These are phyloP conservation scores for Empidonax traillii DNA, from an alignment of 2,113 vertebrate genomes.

Conservation along the genomic window DNA sequence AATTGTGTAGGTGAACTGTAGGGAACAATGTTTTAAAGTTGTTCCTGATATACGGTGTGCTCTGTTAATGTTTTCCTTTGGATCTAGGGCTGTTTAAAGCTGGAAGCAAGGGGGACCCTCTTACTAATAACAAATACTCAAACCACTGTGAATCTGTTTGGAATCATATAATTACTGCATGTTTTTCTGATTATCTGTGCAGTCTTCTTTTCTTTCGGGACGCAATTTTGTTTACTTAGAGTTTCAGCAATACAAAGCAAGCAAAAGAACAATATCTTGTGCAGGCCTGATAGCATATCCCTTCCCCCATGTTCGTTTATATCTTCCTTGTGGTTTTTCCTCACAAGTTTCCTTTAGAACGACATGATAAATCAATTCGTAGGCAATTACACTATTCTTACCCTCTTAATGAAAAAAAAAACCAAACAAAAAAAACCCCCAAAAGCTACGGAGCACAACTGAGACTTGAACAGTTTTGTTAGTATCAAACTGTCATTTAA, in stretches of 20 bases:
- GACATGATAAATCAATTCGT: not conserved
- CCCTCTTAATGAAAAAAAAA: not conserved
- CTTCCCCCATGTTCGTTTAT: not conserved
- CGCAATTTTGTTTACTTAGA: not conserved
- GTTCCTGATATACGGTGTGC: not conserved
- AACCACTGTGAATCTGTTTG: not conserved
- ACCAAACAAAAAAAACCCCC: not conserved
- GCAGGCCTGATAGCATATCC: not conserved
- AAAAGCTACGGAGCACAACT: not conserved
- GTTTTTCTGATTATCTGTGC: constrained; percentile 5
- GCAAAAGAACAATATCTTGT: not conserved
- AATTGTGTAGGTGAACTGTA: not conserved
- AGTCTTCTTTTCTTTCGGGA: not conserved
- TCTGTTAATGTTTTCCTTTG: not conserved
- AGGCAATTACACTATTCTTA: not conserved
- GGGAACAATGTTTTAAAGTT: not conserved
- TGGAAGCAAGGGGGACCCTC: not conserved
- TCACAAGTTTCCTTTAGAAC: not conserved
- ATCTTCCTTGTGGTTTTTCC: not conserved
- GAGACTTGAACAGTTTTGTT: not conserved
- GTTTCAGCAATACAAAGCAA: not conserved
- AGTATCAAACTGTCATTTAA: not conserved
- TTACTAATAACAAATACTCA: constrained; percentile 22
- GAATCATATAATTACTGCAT: constrained; percentile 34
- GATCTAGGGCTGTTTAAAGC: not conserved